Evolutionary conservation across 37 sponge, comb jelly and placozoan species (phyloP), one percentile per base, ranked within the genome.

Genomic region (Aphrocallistes beatrix): DNA sequence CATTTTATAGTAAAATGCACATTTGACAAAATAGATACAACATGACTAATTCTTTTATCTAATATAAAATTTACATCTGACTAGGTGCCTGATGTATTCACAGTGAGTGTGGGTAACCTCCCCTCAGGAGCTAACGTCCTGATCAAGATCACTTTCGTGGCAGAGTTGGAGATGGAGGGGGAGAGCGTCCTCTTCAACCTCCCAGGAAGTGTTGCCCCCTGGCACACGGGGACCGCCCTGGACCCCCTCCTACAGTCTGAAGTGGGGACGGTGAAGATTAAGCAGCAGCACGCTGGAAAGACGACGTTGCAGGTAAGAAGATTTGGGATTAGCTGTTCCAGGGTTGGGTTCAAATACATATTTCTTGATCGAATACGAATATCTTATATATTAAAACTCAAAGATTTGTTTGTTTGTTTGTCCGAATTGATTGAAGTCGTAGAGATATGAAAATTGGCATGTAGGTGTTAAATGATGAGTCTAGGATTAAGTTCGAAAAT

Each of bases 81-180:
- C 81, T 39, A 25, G 37, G 34, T 49, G 36, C 82, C 95, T 94
- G 99, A 98, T 86, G 96, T 98, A 85, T 98, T 98, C 87, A 93
- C 99, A 51, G 91, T 98, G 36, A 95, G 96, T 84, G 94, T 98
- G 0, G 99, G 99, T 17, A 98, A 98, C 87, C 90, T 98, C 21
- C 95, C 99, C 1, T 93, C 99, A 16, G 96, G 92, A 1, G 96
- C 96, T 39, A 93, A 88, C 36, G 94, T 98, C 37, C 93, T 95
- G 48, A 98, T 98, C 86, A 98, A 98, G 93, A 98, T 98, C 50
- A 93, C 91, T 10, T 98, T 95, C 39, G 99, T 98, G n/a, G 92
- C 96, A 37, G 99, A 98, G 87, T 87, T 98, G 83, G 83, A 51
- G 23, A 93, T 93, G 60, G 96, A 92, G 39, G 99, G 93, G 17